phyloP scores from a whole-genome alignment of 2,888 invertebrate species.

The Thereva unica region DNA sequence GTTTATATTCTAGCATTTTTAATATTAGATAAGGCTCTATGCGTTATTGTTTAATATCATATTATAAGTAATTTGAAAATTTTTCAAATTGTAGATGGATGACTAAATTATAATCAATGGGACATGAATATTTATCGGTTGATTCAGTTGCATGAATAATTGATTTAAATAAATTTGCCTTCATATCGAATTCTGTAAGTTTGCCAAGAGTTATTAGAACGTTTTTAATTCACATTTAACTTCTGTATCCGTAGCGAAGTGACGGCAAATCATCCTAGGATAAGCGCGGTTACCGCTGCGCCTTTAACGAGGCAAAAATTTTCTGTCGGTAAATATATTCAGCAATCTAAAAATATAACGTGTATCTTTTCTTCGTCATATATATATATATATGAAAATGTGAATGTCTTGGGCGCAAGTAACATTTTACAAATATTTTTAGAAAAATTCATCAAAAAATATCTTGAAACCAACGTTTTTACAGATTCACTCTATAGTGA shows the following conservation, averaged over 20 bases:
- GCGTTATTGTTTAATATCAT: too few species aligned
- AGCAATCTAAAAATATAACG: slow-evolving; percentile 40
- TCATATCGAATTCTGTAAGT: slow-evolving; percentile 17
- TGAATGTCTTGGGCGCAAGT: slow-evolving; percentile 37
- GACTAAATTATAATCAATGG: too few species aligned
- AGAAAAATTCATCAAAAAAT: slow-evolving; percentile 40
- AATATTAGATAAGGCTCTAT: neutral
- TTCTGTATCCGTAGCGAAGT: slow-evolving; percentile 5
- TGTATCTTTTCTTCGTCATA: slow-evolving; percentile 32
- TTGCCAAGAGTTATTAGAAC: slow-evolving; percentile 28
- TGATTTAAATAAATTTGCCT: slow-evolving; percentile 10
- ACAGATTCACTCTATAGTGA: neutral
- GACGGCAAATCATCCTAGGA: slow-evolving; percentile 37
- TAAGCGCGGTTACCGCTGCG: slow-evolving; percentile 36
- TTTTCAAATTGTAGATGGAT: too few species aligned
- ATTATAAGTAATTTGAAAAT: too few species aligned
- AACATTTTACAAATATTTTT: slow-evolving; percentile 37
- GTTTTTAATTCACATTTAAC: slow-evolving; percentile 23
- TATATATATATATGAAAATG: slow-evolving; percentile 32
- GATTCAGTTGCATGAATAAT: slow-evolving; percentile 20
- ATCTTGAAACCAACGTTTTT: slow-evolving; percentile 9
- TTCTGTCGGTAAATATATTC: slow-evolving; percentile 39
- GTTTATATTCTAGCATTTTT: neutral
- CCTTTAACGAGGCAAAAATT: slow-evolving; percentile 32
- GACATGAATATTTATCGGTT: slow-evolving; percentile 2